phyloP scores from a whole-genome alignment of 2,113 vertebrate genomes.

The Ranitomeya imitator region DNA sequence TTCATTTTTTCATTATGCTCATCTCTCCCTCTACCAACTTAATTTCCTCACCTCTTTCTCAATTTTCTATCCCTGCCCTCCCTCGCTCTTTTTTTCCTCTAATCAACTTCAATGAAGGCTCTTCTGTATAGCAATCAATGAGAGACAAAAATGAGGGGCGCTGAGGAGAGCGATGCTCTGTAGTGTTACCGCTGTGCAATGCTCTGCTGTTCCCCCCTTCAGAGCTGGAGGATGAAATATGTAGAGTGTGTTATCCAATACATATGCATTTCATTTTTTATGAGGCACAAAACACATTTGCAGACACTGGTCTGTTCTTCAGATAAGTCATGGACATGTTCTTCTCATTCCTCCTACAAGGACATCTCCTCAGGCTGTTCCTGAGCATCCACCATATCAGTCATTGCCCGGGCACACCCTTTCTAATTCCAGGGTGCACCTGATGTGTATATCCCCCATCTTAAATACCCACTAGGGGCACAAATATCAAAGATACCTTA shows the following conservation, averaged over 20 bases:
- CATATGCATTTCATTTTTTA: slow-evolving; percentile 56
- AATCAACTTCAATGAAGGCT: slow-evolving; percentile 43
- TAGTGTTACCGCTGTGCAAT: slow-evolving; percentile 17
- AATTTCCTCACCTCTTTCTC: slow-evolving; percentile 40
- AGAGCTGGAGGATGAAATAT: slow-evolving; percentile 43
- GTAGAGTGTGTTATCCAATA: slow-evolving; percentile 42
- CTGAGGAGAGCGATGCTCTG: slow-evolving; percentile 41
- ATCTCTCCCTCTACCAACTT: slow-evolving; percentile 45
- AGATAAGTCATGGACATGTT: slow-evolving; percentile 43
- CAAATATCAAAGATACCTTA: not conserved
- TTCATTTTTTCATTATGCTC: slow-evolving; percentile 55
- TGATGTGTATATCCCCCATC: not conserved
- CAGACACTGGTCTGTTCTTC: not conserved
- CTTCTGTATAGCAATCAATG: slow-evolving; percentile 37
- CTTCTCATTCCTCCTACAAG: slow-evolving; percentile 33
- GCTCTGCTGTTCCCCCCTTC: slow-evolving; percentile 37
- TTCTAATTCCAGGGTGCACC: slow-evolving; percentile 14
- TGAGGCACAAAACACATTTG: slow-evolving; percentile 45
- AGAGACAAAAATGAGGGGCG: slow-evolving; percentile 26
- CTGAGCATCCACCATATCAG: slow-evolving; percentile 1
- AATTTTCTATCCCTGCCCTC: slow-evolving; percentile 46
- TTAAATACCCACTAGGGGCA: not conserved
- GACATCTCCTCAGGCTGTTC: not conserved
- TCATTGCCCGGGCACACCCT: slow-evolving; percentile 4
- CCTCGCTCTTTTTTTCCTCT: slow-evolving; percentile 26